Conservation (phyloP, 2,113 vertebrate genomes). For the Pachycephala philippinensis region DNA sequence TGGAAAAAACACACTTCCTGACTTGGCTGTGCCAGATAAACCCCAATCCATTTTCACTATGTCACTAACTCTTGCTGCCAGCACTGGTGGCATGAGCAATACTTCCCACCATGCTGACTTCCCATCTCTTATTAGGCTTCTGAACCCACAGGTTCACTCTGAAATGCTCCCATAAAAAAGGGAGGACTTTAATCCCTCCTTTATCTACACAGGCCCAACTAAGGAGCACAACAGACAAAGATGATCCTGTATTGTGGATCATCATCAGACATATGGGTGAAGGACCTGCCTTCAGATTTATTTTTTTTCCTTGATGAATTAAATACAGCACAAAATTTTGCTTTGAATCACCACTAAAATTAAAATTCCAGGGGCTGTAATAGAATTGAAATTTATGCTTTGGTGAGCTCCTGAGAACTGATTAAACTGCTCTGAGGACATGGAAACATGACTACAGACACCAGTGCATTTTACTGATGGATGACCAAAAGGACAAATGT, state of each 20-base stretch:
- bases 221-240: background rate
- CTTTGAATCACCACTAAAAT: background rate
- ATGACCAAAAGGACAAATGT: background rate
- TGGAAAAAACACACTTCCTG: background rate
- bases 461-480: background rate
- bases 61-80: background rate
- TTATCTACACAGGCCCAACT: background rate
- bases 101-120: background rate
- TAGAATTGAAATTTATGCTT: background rate
- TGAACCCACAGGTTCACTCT: background rate
- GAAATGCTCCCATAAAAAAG: background rate
- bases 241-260: background rate
- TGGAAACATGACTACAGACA: background rate
- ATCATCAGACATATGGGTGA: background rate
- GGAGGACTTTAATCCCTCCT: background rate
- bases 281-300: background rate
- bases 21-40: background rate
- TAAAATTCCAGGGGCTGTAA: background rate
- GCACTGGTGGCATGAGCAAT: accelerated
- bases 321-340: background rate
- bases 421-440: background rate
- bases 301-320: background rate
- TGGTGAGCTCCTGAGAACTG: background rate
- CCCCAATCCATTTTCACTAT: background rate
- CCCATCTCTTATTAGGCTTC: background rate